Evolutionary conservation across 2,888 invertebrate genomes (phyloP).

Genomic region (Orchestes rusci): DNA sequence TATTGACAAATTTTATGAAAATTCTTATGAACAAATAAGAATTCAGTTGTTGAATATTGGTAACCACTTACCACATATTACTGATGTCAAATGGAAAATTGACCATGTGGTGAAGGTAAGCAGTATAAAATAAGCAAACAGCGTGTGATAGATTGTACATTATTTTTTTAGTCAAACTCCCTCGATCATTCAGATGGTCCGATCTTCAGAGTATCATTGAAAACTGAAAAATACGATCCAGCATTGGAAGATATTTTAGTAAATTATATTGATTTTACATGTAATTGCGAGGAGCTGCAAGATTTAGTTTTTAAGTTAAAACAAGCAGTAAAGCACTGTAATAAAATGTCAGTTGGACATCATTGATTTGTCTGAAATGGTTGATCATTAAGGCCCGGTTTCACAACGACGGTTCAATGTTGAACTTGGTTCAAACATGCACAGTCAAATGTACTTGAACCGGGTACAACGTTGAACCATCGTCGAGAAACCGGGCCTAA

Average conservation of each 20-base stretch:
- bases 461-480: too few relatives aligned
- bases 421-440: too few relatives aligned
- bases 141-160: neutral
- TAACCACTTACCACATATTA: constrained; percentile 47
- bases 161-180: constrained; percentile 36
- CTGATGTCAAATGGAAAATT: constrained; percentile 55
- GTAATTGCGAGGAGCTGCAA: constrained; percentile 56
- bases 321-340: constrained; percentile 55
- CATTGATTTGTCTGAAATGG: too few relatives aligned
- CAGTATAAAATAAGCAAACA: neutral
- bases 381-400: too few relatives aligned
- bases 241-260: constrained; percentile 42
- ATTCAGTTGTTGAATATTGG: constrained; percentile 39
- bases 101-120: constrained; percentile 46
- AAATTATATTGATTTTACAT: constrained; percentile 52
- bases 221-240: constrained; percentile 35
- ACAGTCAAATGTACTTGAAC: too few relatives aligned
- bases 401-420: too few relatives aligned
- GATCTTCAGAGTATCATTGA: constrained; percentile 38
- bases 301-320: constrained; percentile 61
- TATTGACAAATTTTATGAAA: constrained; percentile 35
- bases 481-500: too few relatives aligned
- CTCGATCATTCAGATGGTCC: constrained; percentile 38
- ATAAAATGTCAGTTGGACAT: constrained; percentile 15
- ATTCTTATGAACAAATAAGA: constrained; percentile 33